Conservation (phyloP, 2,888 invertebrate species). For the Notocelia uddmanniana region DNA sequence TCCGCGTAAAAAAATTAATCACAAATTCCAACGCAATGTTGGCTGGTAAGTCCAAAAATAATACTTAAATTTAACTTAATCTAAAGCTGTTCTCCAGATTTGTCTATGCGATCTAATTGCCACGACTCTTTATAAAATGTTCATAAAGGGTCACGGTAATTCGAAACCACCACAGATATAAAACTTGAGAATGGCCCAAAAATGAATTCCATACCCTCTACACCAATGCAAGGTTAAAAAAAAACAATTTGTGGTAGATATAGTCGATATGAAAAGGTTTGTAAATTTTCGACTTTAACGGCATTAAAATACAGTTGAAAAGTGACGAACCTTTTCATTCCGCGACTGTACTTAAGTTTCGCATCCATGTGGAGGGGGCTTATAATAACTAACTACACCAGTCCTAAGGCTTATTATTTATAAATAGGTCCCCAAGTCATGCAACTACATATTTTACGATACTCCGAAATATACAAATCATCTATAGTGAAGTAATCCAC, state of each 20-base stretch:
- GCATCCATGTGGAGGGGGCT: not conserved
- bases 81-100: not conserved
- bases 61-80: slow-evolving; percentile 40
- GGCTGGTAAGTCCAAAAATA: slow-evolving; percentile 36
- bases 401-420: slow-evolving; percentile 31
- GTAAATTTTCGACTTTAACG: too few species aligned
- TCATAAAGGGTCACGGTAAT: too few species aligned
- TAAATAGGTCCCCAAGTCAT: slow-evolving; percentile 41
- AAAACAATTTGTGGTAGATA: not conserved
- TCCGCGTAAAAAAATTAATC: slow-evolving; percentile 41
- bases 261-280: too few species aligned
- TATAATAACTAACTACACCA: slow-evolving; percentile 28
- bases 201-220: not conserved
- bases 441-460: slow-evolving; percentile 28
- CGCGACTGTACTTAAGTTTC: not conserved
- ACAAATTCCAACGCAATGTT: slow-evolving; percentile 30
- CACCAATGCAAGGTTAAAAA: not conserved
- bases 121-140: too few species aligned
- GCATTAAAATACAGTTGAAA: too few species aligned
- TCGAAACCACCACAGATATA: too few species aligned
- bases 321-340: too few species aligned
- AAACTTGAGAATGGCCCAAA: too few species aligned
- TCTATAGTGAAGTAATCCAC: not conserved
- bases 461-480: slow-evolving; percentile 17
- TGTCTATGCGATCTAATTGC: too few species aligned